A percentile compares a stretch with the other conserved stretches of the same genome.
Conservation (phyloP, 2,113 vertebrate genomes). For the Gobiocypris rarus region DNA sequence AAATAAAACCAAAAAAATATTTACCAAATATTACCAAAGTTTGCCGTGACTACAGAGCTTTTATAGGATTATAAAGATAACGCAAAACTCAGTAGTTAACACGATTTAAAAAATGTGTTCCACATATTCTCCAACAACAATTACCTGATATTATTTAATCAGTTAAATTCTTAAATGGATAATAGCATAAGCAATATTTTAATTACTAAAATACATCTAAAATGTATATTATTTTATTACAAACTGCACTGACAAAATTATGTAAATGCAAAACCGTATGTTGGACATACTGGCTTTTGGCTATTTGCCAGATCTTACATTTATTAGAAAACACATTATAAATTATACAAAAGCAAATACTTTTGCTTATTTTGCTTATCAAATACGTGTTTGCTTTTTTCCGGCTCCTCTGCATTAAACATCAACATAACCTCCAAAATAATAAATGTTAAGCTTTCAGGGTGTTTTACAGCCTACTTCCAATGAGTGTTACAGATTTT, state of each 20-base stretch:
- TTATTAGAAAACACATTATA: neutral
- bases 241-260: neutral
- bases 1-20: no score
- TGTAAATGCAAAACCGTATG: neutral
- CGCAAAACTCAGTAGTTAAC: neutral
- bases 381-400: neutral
- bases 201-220: neutral
- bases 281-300: neutral
- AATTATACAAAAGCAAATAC: neutral
- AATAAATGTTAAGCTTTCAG: conserved; percentile 18
- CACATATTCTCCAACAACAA: no score
- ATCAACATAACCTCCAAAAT: neutral
- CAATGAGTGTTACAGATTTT: conserved; percentile 44
- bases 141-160: neutral
- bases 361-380: neutral
- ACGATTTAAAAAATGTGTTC: no score
- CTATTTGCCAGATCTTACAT: neutral
- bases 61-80: neutral
- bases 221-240: neutral
- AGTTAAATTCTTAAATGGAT: neutral
- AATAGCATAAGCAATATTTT: neutral
- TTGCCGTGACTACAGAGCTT: neutral
- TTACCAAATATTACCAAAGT: no score
- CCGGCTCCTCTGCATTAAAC: neutral
- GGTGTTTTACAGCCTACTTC: conserved; percentile 24